Percentiles rank a stretch among this genome's conserved stretches.
Evolutionary conservation across 2,113 vertebrate species (phyloP).

Genomic region (Sprattus sprattus): DNA sequence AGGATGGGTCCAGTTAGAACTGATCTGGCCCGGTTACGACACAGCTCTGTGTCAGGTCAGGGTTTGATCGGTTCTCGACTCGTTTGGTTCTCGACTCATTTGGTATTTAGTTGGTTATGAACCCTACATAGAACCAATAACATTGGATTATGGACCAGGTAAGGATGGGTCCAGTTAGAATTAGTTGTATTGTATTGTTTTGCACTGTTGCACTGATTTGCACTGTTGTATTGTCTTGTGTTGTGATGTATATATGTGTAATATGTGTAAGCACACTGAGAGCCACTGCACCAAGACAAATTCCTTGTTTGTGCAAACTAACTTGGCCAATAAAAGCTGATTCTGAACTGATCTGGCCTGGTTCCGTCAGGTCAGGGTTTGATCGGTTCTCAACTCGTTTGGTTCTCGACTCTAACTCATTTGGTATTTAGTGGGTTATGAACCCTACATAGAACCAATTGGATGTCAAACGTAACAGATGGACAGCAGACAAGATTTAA

Average conservation of each 20-base stretch:
- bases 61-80: neutral
- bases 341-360: neutral
- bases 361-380: neutral
- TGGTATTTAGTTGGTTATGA: neutral
- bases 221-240: too few species aligned
- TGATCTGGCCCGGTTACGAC: neutral
- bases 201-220: too few species aligned
- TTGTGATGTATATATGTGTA: too few species aligned
- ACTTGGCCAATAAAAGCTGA: too few species aligned
- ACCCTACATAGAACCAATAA: neutral
- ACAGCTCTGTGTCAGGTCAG: neutral
- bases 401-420: neutral
- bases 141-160: conserved; percentile 90
- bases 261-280: too few species aligned
- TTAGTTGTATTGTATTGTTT: too few species aligned
- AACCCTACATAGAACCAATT: neutral
- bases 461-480: neutral
- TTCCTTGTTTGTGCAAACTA: too few species aligned
- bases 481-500: neutral
- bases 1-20: neutral
- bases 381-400: neutral
- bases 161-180: conserved; percentile 16
- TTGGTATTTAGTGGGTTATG: neutral
- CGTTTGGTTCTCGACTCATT: neutral
- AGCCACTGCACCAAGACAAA: too few species aligned